Evolutionary conservation across 2,797 vertebrate species (phyloP).

Genomic region (Bucorvus abyssinicus): DNA sequence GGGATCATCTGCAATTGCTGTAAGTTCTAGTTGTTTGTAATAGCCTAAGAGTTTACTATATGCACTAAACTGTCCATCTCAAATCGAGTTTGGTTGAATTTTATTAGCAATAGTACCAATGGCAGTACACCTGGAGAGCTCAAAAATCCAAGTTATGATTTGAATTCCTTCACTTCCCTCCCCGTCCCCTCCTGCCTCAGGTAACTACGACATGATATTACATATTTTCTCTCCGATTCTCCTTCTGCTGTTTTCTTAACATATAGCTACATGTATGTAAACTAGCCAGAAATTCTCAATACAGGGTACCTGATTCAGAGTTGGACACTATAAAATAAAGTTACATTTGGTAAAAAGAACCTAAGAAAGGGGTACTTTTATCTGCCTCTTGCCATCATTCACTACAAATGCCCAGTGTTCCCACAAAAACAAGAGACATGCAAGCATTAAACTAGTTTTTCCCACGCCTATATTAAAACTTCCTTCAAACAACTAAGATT

Average conservation of each 20-base stretch:
- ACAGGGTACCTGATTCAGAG: neutral
- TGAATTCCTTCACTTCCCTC: neutral
- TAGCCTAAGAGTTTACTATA: neutral
- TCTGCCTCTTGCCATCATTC: neutral
- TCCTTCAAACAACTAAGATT: neutral
- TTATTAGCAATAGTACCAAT: neutral
- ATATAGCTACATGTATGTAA: neutral
- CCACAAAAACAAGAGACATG: neutral
- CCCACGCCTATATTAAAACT: neutral
- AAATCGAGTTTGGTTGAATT: neutral
- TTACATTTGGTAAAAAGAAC: neutral
- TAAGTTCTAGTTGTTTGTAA: neutral
- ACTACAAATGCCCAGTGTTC: neutral
- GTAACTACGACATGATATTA: neutral
- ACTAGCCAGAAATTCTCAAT: neutral
- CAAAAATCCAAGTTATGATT: neutral
- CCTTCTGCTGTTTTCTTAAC: neutral
- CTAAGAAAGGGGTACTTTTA: neutral
- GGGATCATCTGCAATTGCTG: neutral
- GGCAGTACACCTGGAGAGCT: neutral
- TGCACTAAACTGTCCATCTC: neutral
- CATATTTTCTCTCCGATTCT: neutral
- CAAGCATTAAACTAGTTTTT: neutral
- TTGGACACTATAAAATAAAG: neutral
- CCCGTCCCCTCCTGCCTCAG: neutral